Percentiles rank a stretch among this genome's conserved stretches.
phyloP scores from a whole-genome alignment of 1,140 invertebrate species.

The Eupeodes corollae region DNA sequence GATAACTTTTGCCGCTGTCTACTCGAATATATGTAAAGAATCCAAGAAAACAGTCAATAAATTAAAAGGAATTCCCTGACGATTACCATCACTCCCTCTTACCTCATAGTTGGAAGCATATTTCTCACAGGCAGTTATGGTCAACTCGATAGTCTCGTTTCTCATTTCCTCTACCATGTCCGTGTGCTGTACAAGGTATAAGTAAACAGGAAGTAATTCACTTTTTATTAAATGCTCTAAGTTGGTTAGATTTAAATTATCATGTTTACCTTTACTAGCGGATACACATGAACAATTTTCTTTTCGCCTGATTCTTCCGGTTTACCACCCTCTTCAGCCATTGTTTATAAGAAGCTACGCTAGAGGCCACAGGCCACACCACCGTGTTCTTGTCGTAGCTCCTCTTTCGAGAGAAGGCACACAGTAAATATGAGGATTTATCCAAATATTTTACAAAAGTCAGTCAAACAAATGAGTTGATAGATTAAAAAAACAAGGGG shows the following conservation, averaged over 20 bases:
- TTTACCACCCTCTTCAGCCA: constrained; percentile 40
- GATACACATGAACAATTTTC: constrained; percentile 62
- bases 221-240: neutral
- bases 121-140: constrained; percentile 86
- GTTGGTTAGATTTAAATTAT: neutral
- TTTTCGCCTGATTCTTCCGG: constrained; percentile 44
- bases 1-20: constrained; percentile 71
- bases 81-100: constrained; percentile 11
- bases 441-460: too few relatives aligned
- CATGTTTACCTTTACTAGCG: constrained; percentile 51
- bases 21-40: constrained; percentile 7
- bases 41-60: neutral
- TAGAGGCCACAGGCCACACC: neutral
- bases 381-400: too few relatives aligned
- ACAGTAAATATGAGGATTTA: too few relatives aligned
- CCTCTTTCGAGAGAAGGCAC: too few relatives aligned
- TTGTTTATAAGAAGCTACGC: constrained; percentile 11
- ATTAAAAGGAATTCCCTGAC: neutral
- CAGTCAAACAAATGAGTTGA: too few relatives aligned
- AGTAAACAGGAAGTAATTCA: neutral
- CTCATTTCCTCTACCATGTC: constrained; percentile 90
- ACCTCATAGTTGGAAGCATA: constrained; percentile 73
- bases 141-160: constrained; percentile 76
- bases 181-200: constrained; percentile 42
- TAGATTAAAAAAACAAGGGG: too few relatives aligned